Conservation (phyloP, 2,113 vertebrate species). For the Plecotus auritus region DNA sequence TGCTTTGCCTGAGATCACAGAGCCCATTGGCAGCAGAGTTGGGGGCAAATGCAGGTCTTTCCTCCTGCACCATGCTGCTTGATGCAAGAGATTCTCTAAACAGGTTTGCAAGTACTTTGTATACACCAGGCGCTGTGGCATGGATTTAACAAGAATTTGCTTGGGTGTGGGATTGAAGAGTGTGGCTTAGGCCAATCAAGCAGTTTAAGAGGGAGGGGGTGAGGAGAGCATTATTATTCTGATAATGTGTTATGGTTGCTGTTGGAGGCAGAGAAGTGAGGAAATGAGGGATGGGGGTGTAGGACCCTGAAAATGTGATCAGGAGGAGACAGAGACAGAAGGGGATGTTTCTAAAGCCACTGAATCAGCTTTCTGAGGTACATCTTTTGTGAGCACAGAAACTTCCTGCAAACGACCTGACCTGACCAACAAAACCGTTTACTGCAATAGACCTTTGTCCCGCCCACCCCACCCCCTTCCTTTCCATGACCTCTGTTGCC, state of each 20-base stretch:
- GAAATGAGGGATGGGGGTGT: rapidly evolving
- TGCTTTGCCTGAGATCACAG: neutral
- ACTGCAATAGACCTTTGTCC: neutral
- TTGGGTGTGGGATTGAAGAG: neutral
- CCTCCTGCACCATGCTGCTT: neutral
- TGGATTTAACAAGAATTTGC: neutral
- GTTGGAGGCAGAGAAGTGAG: too few relatives aligned
- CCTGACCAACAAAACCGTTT: neutral
- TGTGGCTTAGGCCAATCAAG: neutral
- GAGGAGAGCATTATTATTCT: neutral
- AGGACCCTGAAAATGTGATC: neutral
- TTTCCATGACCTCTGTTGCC: neutral
- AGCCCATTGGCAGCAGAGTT: neutral
- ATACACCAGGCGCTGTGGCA: neutral
- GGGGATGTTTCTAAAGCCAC: neutral
- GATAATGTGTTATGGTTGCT: too few relatives aligned
- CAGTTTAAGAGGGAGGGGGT: neutral
- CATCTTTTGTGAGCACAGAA: neutral
- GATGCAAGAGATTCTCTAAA: neutral
- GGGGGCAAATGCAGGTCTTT: neutral
- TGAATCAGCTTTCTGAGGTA: constrained; percentile 1
- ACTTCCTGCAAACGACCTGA: neutral
- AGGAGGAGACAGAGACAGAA: neutral
- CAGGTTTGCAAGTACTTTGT: neutral
- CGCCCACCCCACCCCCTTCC: neutral